Percentiles rank a stretch among this genome's conserved stretches.
phyloP scores from a whole-genome alignment of 37 sponge, comb jelly and placozoan species.

The Diacarnus erythraeanus region DNA sequence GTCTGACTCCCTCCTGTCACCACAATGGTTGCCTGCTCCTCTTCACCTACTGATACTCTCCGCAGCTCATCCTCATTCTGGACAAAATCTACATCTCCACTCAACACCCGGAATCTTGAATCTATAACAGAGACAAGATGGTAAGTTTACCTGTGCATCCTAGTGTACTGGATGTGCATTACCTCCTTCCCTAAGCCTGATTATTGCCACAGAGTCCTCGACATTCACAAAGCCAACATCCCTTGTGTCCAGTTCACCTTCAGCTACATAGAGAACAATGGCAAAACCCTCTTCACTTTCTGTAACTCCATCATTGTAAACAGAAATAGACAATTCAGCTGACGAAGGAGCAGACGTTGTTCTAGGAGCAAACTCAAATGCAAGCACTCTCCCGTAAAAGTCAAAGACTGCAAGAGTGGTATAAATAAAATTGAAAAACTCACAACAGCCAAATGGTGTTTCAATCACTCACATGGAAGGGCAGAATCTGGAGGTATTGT shows the following conservation, averaged over 20 bases:
- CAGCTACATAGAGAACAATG: not conserved
- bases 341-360: too few relatives aligned
- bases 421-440: too few relatives aligned
- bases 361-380: too few relatives aligned
- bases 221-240: not conserved
- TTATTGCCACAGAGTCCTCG: not conserved
- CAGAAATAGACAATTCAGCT: too few relatives aligned
- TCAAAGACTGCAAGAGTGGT: too few relatives aligned
- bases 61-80: not conserved
- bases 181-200: not conserved
- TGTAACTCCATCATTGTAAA: not conserved
- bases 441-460: too few relatives aligned
- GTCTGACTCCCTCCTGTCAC: not conserved
- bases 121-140: too few relatives aligned
- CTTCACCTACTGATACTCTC: not conserved
- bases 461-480: too few relatives aligned
- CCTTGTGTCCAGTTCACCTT: not conserved
- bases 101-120: not conserved
- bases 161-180: too few relatives aligned
- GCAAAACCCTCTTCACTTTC: not conserved
- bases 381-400: too few relatives aligned
- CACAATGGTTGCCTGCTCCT: not conserved
- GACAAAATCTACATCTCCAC: not conserved
- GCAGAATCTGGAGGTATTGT: too few relatives aligned
- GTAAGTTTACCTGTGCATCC: too few relatives aligned